Evolutionary conservation across 2,888 invertebrate genomes (phyloP).

Genomic region (Apomyelois bistriatella): DNA sequence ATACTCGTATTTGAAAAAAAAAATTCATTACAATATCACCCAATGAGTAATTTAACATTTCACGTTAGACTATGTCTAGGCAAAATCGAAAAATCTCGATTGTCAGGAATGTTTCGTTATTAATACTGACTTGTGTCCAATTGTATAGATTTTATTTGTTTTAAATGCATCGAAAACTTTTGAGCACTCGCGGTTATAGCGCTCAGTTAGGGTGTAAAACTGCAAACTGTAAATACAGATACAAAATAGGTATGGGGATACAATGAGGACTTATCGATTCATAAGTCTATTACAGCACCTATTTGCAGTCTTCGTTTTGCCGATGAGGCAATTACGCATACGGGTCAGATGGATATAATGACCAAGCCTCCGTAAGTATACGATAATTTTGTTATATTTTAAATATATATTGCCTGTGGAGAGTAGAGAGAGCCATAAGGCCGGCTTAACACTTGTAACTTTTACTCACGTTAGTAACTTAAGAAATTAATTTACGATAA

Average conservation of each 20-base stretch:
- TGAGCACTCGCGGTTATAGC: constrained; percentile 18
- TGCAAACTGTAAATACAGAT: constrained; percentile 2
- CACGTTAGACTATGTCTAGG: constrained; percentile 48
- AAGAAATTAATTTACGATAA: too few relatives aligned
- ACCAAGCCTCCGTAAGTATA: too few relatives aligned
- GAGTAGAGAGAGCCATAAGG: too few relatives aligned
- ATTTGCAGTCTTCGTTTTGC: not conserved
- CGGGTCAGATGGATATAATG: too few relatives aligned
- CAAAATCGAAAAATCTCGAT: constrained; percentile 59
- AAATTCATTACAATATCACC: constrained; percentile 69
- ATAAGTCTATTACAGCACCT: not conserved
- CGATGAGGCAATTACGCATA: not conserved
- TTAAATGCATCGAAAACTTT: constrained; percentile 34
- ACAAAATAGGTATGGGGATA: constrained; percentile 8
- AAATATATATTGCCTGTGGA: too few relatives aligned
- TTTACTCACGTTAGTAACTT: too few relatives aligned
- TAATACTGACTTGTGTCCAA: constrained; percentile 59
- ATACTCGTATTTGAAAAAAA: constrained; percentile 52
- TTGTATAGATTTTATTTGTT: constrained; percentile 39
- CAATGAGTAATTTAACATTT: constrained; percentile 64
- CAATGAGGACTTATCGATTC: not conserved
- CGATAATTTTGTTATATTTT: too few relatives aligned
- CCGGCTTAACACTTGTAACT: too few relatives aligned
- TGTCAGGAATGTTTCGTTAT: constrained; percentile 71
- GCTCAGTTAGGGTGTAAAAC: not conserved